Conservation (phyloP, 2,888 invertebrate genomes). For the Sarcophaga rosellei region DNA sequence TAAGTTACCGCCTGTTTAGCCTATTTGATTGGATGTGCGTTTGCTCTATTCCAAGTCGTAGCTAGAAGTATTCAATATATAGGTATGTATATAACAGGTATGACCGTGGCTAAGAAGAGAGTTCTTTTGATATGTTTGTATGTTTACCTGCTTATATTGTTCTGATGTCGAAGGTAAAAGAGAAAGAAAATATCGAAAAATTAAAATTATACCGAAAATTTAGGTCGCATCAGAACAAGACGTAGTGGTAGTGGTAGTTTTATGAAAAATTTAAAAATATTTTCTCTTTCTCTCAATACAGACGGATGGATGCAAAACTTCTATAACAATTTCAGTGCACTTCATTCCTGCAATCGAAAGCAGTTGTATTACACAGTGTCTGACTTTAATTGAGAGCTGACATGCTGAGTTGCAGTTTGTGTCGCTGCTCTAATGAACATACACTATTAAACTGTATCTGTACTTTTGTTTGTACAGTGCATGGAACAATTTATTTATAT, state of each 20-base stretch:
- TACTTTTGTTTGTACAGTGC: neutral
- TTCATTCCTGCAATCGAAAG: slow-evolving; percentile 21
- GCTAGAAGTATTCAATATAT: too few relatives aligned
- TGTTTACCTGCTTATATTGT: neutral
- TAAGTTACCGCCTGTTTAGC: neutral
- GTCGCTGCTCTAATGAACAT: slow-evolving; percentile 4
- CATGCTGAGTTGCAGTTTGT: slow-evolving; percentile 47
- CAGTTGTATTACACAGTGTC: slow-evolving; percentile 39
- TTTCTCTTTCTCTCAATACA: neutral
- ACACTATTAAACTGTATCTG: neutral
- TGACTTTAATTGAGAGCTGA: slow-evolving; percentile 44
- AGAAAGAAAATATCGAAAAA: neutral
- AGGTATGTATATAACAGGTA: too few relatives aligned
- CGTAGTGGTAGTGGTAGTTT: too few relatives aligned
- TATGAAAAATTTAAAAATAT: neutral
- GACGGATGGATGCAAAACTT: slow-evolving; percentile 4
- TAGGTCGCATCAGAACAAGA: too few relatives aligned
- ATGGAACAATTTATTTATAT: neutral
- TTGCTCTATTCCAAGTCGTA: neutral
- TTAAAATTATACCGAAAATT: too few relatives aligned
- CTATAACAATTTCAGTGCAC: slow-evolving; percentile 37
- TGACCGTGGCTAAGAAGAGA: too few relatives aligned
- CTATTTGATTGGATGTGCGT: neutral
- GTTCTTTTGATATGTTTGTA: slow-evolving; percentile 22
- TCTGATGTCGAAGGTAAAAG: slow-evolving; percentile 5